Conservation (phyloP, 2,113 vertebrate species). For the Lontra canadensis region DNA sequence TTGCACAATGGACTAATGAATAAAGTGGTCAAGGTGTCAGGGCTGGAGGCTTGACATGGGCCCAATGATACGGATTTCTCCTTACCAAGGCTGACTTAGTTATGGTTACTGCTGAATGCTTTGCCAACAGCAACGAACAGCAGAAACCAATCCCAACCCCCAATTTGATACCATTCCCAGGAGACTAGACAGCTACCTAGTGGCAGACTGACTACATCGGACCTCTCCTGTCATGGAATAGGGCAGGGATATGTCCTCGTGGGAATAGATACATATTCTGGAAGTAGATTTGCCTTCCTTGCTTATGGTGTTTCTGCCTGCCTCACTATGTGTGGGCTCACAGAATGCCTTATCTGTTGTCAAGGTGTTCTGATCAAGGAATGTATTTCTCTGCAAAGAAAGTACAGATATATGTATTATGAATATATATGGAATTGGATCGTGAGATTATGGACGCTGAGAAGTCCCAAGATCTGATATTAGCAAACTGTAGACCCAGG, state of each 20-base stretch:
- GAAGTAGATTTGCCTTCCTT: not conserved
- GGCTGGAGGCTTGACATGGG: not conserved
- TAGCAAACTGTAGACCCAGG: not conserved
- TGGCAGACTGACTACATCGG: not conserved
- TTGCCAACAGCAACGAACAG: not conserved
- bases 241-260: not conserved
- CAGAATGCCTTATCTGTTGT: not conserved
- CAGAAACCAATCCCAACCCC: not conserved
- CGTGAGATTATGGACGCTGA: not conserved
- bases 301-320: not conserved
- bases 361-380: not conserved
- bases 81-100: not conserved
- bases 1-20: not conserved
- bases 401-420: not conserved
- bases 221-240: not conserved
- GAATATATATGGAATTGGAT: not conserved
- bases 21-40: not conserved
- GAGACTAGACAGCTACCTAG: not conserved
- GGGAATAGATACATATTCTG: not conserved
- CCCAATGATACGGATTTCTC: not conserved
- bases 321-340: not conserved
- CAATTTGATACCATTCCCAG: not conserved
- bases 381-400: not conserved
- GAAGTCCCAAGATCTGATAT: not conserved
- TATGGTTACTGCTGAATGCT: not conserved